A percentile compares a stretch with the other conserved stretches of the same genome.
Conservation (phyloP, 2,888 invertebrate genomes). For the Beris chalybata region DNA sequence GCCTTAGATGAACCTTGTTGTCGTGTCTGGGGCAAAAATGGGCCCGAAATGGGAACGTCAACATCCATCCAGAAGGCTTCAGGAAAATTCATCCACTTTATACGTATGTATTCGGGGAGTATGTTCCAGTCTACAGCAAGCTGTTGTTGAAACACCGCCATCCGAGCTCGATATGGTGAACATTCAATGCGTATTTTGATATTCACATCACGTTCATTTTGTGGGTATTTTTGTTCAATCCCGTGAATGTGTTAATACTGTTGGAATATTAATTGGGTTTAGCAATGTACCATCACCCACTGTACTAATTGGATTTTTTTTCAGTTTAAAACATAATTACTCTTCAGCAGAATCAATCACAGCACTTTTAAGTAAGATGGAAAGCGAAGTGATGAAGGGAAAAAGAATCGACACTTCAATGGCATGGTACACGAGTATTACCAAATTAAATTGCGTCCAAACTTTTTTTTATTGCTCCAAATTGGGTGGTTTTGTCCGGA, state of each 20-base stretch:
- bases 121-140: not conserved
- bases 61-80: no score
- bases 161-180: not conserved
- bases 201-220: conserved; percentile 33
- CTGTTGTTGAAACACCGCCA: not conserved
- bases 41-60: not conserved
- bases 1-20: not conserved
- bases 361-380: conserved; percentile 15
- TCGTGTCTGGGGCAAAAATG: not conserved
- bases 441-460: no score
- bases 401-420: no score
- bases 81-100: no score
- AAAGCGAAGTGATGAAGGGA: conserved; percentile 10
- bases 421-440: no score
- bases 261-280: conserved; percentile 37
- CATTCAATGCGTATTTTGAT: not conserved
- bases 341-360: conserved; percentile 13
- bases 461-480: no score
- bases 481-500: no score
- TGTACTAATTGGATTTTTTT: conserved; percentile 20
- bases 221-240: conserved; percentile 33
- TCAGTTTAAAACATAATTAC: conserved; percentile 21
- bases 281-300: conserved; percentile 10
- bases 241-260: conserved; percentile 32
- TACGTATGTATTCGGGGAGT: no score